Evolutionary conservation across 2,888 invertebrate species (phyloP).

Genomic region (Noctuana brunneofusca): DNA sequence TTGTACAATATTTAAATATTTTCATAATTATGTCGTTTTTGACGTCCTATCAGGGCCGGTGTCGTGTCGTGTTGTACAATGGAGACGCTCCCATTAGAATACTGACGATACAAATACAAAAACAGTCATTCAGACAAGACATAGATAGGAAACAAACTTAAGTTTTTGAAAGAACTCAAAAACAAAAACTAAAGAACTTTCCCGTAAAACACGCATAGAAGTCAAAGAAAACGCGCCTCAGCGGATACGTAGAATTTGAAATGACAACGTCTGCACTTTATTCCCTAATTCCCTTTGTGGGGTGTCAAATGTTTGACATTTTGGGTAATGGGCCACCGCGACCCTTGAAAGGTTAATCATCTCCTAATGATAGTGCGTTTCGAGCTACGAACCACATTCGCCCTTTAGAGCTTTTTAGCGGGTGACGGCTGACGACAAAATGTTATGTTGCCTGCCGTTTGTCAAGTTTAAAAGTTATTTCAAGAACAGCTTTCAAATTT

Average conservation of each 20-base stretch:
- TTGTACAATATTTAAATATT: no score
- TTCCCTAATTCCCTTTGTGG: slow-evolving; percentile 37
- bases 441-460: no score
- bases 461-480: not conserved
- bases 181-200: not conserved
- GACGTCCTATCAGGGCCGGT: no score
- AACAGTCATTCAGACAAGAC: no score
- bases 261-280: slow-evolving; percentile 48
- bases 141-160: no score
- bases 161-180: no score
- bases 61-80: no score
- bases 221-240: not conserved
- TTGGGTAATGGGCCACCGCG: slow-evolving; percentile 63
- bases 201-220: not conserved
- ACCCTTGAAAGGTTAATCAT: slow-evolving; percentile 78
- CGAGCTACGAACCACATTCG: slow-evolving; percentile 50
- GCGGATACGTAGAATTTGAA: slow-evolving; percentile 34
- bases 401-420: slow-evolving; percentile 39
- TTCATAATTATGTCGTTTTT: no score
- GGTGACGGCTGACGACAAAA: not conserved
- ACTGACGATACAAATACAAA: no score
- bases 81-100: no score
- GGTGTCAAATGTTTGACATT: slow-evolving; percentile 71
- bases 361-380: slow-evolving; percentile 71
- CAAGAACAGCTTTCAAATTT: no score